Conservation (phyloP, 2,888 invertebrate species). For the Empis livida region DNA sequence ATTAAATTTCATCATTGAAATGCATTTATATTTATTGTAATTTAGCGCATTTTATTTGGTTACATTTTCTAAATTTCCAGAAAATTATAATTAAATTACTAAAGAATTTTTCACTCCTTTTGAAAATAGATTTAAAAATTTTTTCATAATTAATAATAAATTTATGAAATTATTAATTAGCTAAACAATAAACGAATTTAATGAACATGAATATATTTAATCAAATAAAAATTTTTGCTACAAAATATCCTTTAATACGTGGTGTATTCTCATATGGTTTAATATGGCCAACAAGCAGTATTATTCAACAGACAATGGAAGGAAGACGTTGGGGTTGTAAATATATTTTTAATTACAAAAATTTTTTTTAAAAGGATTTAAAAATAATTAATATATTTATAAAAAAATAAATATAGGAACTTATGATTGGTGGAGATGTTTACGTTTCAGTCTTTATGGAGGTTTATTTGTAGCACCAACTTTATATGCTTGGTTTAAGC, state of each 20-base stretch:
- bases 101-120: no score
- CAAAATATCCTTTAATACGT: conserved; percentile 31
- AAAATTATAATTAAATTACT: no score
- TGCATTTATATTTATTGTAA: no score
- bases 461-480: conserved; percentile 65
- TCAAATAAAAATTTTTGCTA: conserved; percentile 13
- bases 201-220: conserved; percentile 11
- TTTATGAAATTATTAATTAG: no score
- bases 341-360: conserved; percentile 6
- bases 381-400: background rate
- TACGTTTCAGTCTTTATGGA: conserved; percentile 3
- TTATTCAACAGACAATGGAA: conserved; percentile 57
- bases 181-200: no score
- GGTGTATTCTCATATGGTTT: conserved; percentile 60
- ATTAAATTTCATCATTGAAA: no score
- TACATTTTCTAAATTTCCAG: no score
- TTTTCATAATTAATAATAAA: no score
- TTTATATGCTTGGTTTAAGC: conserved; percentile 63
- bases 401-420: conserved; percentile 19
- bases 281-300: conserved; percentile 60
- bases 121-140: no score
- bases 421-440: conserved; percentile 2
- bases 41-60: no score
- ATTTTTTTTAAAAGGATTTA: no score
- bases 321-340: conserved; percentile 47